Conservation (phyloP, 2,113 vertebrate species). For the Emydura subglobosa region DNA sequence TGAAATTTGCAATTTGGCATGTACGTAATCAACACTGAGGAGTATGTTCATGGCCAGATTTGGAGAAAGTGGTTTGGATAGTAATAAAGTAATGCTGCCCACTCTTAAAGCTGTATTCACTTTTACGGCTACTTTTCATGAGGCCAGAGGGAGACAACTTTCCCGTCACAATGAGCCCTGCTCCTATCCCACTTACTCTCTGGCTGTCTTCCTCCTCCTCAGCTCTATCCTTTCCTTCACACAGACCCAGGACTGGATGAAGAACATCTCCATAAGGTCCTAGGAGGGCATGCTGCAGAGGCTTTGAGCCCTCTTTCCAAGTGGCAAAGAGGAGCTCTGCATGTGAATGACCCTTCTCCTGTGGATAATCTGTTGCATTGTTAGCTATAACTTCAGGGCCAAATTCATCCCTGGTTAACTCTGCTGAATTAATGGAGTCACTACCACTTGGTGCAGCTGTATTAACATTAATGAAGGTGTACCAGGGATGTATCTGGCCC, state of each 20-base stretch:
- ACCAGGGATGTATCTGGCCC: background rate
- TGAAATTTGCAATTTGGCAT: background rate
- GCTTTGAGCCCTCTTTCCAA: rapidly evolving
- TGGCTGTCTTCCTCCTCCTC: rapidly evolving
- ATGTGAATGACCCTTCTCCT: background rate
- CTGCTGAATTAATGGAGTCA: background rate
- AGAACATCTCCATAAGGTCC: background rate
- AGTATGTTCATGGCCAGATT: background rate
- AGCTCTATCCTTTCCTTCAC: rapidly evolving
- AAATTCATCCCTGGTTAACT: background rate
- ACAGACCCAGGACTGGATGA: background rate
- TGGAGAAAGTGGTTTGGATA: background rate
- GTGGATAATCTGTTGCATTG: too few species aligned
- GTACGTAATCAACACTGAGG: background rate
- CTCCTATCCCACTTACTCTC: background rate
- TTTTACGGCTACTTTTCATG: background rate
- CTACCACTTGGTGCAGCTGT: background rate
- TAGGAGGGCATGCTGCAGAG: background rate
- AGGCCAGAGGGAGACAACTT: background rate
- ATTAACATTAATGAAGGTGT: rapidly evolving
- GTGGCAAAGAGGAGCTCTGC: background rate
- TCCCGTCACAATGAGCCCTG: rapidly evolving
- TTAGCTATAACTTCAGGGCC: too few species aligned
- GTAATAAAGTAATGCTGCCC: background rate
- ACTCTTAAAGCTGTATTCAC: background rate